These are phyloP conservation scores for Metacarcinus magister DNA, from an alignment of 2,888 invertebrate genomes.

Conservation along the genomic window DNA sequence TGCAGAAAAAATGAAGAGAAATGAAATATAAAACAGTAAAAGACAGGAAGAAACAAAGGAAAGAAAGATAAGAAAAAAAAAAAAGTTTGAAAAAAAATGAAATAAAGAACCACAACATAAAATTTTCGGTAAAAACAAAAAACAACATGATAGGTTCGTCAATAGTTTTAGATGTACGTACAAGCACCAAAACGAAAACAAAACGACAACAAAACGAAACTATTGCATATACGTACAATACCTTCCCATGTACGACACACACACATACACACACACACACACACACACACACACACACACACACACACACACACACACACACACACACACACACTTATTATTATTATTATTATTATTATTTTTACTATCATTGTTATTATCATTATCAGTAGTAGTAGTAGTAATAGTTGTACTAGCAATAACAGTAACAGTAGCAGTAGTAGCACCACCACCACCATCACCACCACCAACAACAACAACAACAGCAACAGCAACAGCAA, in stretches of 20 bases:
- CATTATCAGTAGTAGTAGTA: no score
- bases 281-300: constrained; percentile 38
- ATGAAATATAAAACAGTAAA: not conserved
- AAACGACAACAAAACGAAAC: not conserved
- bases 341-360: no score
- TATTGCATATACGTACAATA: not conserved
- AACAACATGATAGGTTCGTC: not conserved
- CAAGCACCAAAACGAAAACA: not conserved
- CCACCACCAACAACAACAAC: no score
- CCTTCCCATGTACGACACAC: not conserved
- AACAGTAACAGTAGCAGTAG: not conserved
- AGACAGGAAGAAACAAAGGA: not conserved
- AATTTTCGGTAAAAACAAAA: not conserved
- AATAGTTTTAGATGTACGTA: not conserved
- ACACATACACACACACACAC: constrained; percentile 43
- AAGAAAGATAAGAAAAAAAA: not conserved
- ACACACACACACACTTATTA: not conserved
- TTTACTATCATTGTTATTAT: no score
- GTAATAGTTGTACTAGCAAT: no score
- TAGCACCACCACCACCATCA: not conserved
- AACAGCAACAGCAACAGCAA: no score
- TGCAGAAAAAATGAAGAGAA: not conserved
- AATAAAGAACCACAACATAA: not conserved
- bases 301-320: constrained; percentile 57
- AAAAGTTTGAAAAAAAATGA: not conserved